Conservation (phyloP, 2,113 vertebrate species). For the Myotis brandtii region DNA sequence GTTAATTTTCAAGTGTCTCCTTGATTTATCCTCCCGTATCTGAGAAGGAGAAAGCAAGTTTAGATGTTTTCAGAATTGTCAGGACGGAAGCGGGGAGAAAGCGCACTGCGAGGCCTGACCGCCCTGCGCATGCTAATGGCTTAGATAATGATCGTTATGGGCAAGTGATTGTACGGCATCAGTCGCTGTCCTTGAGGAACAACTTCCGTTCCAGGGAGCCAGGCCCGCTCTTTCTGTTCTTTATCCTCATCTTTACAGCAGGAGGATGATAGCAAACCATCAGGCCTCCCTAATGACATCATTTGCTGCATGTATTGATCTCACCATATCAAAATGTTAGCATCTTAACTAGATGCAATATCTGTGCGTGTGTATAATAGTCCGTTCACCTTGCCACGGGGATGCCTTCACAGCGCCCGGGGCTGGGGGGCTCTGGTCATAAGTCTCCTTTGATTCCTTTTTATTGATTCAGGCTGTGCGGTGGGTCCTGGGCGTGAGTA, state of each 20-base stretch:
- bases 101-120: background rate
- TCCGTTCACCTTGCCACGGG: background rate
- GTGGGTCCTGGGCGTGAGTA: background rate
- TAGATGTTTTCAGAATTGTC: background rate
- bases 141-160: slow-evolving; percentile 54
- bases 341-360: background rate
- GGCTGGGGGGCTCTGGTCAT: no score
- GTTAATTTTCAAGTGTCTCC: slow-evolving; percentile 17
- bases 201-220: background rate
- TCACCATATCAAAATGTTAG: background rate
- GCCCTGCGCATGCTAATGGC: slow-evolving; percentile 33
- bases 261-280: background rate
- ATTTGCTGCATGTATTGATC: background rate
- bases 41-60: slow-evolving; percentile 45
- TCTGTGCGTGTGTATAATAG: background rate
- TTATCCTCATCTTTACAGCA: background rate
- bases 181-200: slow-evolving; percentile 52
- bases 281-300: background rate
- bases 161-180: background rate
- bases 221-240: background rate
- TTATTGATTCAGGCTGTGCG: background rate
- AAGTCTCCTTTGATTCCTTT: background rate
- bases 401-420: background rate
- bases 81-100: background rate
- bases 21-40: background rate